phyloP scores from a whole-genome alignment of 2,888 invertebrate species.

The Dinocampus coccinellae region DNA sequence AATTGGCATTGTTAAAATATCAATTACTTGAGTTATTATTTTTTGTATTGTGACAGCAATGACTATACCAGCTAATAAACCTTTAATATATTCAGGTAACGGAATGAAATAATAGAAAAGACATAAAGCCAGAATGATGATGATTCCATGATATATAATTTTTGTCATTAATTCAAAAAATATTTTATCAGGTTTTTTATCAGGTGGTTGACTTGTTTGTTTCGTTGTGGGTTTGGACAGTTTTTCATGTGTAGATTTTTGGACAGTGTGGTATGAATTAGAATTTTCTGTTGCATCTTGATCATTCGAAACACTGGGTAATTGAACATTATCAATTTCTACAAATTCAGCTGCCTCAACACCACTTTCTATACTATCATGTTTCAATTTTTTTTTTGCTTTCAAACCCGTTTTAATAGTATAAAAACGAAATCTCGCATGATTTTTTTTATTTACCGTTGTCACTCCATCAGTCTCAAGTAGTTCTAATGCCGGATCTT shows the following conservation, averaged over 20 bases:
- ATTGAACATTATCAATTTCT: slow-evolving; percentile 49
- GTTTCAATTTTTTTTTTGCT: slow-evolving; percentile 51
- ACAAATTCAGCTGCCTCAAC: slow-evolving; percentile 68
- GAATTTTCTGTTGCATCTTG: slow-evolving; percentile 8
- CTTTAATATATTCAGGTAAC: slow-evolving; percentile 56
- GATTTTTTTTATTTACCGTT: slow-evolving; percentile 26
- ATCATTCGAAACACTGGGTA: not conserved
- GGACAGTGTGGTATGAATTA: not conserved
- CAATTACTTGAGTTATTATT: slow-evolving; percentile 45
- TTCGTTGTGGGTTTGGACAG: slow-evolving; percentile 4
- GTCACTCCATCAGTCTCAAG: slow-evolving; percentile 49
- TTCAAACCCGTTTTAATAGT: slow-evolving; percentile 65
- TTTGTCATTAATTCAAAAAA: slow-evolving; percentile 51
- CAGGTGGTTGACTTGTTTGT: not conserved
- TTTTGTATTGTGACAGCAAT: slow-evolving; percentile 51
- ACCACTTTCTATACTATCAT: slow-evolving; percentile 64
- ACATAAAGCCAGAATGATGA: slow-evolving; percentile 48
- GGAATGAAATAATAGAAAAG: slow-evolving; percentile 54
- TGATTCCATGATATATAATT: slow-evolving; percentile 49
- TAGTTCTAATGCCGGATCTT: slow-evolving; percentile 56
- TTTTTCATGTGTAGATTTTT: not conserved
- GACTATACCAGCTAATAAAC: slow-evolving; percentile 59
- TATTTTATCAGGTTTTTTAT: slow-evolving; percentile 40
- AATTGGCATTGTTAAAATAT: slow-evolving; percentile 51
- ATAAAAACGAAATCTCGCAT: slow-evolving; percentile 67